These are phyloP conservation scores for Apostichopus parvimensis DNA, from an alignment of 35 echinoderm and acorn worm genomes.

Conservation along the genomic window DNA sequence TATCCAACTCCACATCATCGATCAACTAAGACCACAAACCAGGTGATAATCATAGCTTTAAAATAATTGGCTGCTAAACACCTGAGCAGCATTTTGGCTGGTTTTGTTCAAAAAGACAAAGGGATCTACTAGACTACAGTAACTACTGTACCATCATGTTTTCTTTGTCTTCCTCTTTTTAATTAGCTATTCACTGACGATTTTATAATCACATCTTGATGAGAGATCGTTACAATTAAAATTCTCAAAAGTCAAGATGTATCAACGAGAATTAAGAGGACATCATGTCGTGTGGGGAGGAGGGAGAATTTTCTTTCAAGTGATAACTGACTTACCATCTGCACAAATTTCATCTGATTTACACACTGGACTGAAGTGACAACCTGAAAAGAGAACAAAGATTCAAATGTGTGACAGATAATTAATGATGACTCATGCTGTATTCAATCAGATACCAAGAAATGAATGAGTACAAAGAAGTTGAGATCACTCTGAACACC, in stretches of 20 bases:
- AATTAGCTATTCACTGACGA: neutral
- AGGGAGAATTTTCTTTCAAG: no score
- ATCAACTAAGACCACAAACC: neutral
- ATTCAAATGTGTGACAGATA: neutral
- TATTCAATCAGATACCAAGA: no score
- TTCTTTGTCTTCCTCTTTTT: neutral
- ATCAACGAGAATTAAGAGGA: no score
- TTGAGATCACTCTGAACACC: no score
- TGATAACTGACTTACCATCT: slow-evolving; percentile 14
- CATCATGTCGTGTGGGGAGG: no score
- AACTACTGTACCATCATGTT: neutral
- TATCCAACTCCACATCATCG: neutral
- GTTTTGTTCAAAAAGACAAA: no score
- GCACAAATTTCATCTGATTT: slow-evolving; percentile 24
- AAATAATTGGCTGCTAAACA: neutral
- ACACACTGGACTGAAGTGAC: slow-evolving; percentile 41
- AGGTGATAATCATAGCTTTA: neutral
- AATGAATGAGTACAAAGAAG: no score
- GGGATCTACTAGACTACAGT: neutral
- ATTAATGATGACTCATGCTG: no score
- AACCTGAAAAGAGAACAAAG: slow-evolving; percentile 13
- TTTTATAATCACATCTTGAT: neutral
- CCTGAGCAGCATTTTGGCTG: no score
- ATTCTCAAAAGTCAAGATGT: no score
- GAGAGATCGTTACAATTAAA: neutral